Percentiles rank a stretch among this genome's conserved stretches.
Evolutionary conservation across 2,113 vertebrate species (phyloP).

Genomic region (Hemiprocne comata): DNA sequence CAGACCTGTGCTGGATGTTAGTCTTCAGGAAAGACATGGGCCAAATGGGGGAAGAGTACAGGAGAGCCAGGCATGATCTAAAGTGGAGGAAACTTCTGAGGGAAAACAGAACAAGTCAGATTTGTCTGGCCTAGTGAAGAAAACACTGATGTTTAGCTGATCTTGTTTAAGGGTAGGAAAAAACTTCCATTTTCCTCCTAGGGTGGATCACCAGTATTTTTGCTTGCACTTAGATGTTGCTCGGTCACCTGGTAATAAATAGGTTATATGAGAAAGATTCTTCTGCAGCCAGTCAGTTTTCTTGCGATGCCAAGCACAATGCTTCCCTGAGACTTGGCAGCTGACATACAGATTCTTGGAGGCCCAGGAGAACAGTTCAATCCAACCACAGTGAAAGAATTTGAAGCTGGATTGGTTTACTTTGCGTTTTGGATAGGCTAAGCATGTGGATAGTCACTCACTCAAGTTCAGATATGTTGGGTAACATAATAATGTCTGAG

Average conservation of each 20-base stretch:
- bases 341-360: not conserved
- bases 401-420: not conserved
- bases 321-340: not conserved
- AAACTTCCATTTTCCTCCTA: not conserved
- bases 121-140: not conserved
- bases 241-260: not conserved
- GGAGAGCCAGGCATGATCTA: not conserved
- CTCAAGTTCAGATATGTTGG: not conserved
- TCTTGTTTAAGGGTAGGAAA: not conserved
- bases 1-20: rapidly evolving
- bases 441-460: not conserved
- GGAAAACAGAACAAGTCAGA: not conserved
- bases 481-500: not conserved
- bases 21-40: not conserved
- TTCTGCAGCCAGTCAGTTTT: not conserved
- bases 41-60: not conserved
- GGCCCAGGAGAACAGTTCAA: not conserved
- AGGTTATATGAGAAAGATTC: not conserved
- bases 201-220: not conserved
- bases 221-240: not conserved
- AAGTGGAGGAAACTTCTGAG: not conserved
- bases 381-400: not conserved
- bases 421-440: not conserved
- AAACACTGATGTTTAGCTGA: not conserved
- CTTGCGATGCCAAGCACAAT: not conserved